Percentiles rank a stretch among this genome's conserved stretches.
These are phyloP conservation scores for Rhipidura dahli DNA, from an alignment of 2,113 vertebrate species.

Conservation along the genomic window DNA sequence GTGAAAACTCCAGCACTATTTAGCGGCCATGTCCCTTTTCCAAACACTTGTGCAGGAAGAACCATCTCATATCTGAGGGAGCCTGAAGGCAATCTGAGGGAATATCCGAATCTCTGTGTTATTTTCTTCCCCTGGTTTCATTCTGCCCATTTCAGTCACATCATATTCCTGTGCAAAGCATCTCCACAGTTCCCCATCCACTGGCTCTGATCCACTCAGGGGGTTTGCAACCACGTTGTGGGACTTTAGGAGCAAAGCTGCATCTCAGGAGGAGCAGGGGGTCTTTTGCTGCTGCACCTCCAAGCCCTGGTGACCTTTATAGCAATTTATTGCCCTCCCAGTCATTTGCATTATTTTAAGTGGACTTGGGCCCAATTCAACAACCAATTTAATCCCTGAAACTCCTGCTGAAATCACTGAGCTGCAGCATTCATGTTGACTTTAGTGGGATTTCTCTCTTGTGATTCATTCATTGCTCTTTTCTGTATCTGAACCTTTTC, in stretches of 20 bases:
- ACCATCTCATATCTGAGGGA: not conserved
- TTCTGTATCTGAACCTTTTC: not conserved
- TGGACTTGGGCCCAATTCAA: not conserved
- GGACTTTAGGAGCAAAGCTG: not conserved
- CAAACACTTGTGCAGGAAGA: not conserved
- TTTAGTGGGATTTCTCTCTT: not conserved
- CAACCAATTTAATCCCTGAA: not conserved
- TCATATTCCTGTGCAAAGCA: accelerated
- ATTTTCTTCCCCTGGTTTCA: not conserved
- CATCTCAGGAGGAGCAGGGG: not conserved
- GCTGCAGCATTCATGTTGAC: not conserved
- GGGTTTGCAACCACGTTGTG: not conserved
- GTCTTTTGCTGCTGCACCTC: not conserved
- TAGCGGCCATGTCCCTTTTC: not conserved
- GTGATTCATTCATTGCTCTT: not conserved
- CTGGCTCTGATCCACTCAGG: not conserved
- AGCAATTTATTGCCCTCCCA: not conserved
- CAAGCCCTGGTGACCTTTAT: not conserved
- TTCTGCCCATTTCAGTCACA: not conserved
- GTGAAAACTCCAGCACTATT: not conserved
- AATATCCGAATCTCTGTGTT: not conserved
- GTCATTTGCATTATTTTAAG: not conserved
- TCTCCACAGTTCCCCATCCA: not conserved
- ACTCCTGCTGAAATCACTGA: not conserved
- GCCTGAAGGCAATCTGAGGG: too few species aligned